A percentile compares a stretch with the other conserved stretches of the same genome.
These are phyloP conservation scores for Polypterus bichir DNA, from an alignment of 2,113 vertebrate species.

Conservation along the genomic window DNA sequence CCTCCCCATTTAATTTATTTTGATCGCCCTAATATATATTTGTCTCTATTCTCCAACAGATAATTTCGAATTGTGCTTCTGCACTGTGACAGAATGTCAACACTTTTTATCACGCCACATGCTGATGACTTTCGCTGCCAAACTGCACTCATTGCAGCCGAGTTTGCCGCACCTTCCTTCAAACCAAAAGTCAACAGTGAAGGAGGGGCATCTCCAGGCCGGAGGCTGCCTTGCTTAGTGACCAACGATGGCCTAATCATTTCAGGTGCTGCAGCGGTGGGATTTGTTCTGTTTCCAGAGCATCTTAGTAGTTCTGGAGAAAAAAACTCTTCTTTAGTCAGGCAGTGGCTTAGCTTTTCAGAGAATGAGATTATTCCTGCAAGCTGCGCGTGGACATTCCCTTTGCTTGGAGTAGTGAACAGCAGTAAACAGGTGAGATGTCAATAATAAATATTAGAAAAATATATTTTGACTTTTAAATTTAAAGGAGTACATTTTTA, in stretches of 20 bases:
- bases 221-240: constrained; percentile 49
- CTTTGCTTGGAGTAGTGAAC: constrained; percentile 46
- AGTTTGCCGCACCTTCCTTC: constrained; percentile 34
- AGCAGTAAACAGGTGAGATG: constrained; percentile 50
- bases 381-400: constrained; percentile 59
- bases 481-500: no score
- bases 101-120: constrained; percentile 64
- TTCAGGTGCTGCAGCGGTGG: constrained; percentile 57
- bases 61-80: not conserved
- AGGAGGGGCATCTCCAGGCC: constrained; percentile 31
- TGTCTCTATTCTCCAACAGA: not conserved
- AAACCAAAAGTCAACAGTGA: constrained; percentile 24
- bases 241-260: constrained; percentile 37
- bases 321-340: constrained; percentile 54
- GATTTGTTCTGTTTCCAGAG: constrained; percentile 58
- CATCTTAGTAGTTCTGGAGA: constrained; percentile 39
- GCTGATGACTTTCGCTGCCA: constrained; percentile 70
- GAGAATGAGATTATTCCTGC: constrained; percentile 65
- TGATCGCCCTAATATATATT: no score
- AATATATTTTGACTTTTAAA: no score
- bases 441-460: no score
- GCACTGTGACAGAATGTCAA: constrained; percentile 45
- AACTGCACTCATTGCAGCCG: constrained; percentile 55
- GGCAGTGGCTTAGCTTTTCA: constrained; percentile 74
- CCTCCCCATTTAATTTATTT: no score